Evolutionary conservation across 2,888 invertebrate species (phyloP).

Genomic region (Cephus pygmeus): DNA sequence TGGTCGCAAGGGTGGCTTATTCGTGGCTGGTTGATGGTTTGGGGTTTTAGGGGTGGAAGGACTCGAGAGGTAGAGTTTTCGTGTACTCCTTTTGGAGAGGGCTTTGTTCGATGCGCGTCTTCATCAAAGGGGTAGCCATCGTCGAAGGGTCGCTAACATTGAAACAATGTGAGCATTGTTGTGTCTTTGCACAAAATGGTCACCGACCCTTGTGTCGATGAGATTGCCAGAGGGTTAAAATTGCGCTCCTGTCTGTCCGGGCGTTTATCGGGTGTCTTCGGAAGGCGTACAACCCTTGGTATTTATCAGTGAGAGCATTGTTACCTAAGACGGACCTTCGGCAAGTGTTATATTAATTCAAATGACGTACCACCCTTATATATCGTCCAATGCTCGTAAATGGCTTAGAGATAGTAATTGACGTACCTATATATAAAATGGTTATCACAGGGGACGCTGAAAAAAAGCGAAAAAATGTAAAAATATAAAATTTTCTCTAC

Average conservation of each 20-base stretch:
- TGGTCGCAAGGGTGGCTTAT: background rate
- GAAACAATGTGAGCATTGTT: constrained; percentile 19
- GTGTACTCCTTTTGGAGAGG: background rate
- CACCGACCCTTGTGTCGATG: background rate
- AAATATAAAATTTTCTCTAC: no score
- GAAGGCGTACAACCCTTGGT: no score
- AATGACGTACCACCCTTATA: background rate
- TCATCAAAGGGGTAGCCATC: constrained; percentile 1
- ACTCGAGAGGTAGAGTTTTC: constrained; percentile 11
- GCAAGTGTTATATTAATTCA: background rate
- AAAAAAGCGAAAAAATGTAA: no score
- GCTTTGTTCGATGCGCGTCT: background rate
- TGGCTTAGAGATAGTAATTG: no score
- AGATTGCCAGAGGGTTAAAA: background rate
- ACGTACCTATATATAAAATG: no score
- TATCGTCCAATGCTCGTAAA: background rate
- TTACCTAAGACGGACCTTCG: background rate
- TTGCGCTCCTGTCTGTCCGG: background rate
- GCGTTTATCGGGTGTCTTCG: background rate
- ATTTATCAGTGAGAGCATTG: no score
- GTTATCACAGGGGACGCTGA: no score
- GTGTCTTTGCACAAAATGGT: constrained; percentile 13
- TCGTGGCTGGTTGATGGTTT: background rate
- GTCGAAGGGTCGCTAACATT: constrained; percentile 15
- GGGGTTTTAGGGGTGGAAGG: constrained; percentile 13